Percentiles rank a stretch among this genome's conserved stretches.
These are phyloP conservation scores for Urocyon cinereoargenteus DNA, from an alignment of 2,797 vertebrate species.

Conservation along the genomic window DNA sequence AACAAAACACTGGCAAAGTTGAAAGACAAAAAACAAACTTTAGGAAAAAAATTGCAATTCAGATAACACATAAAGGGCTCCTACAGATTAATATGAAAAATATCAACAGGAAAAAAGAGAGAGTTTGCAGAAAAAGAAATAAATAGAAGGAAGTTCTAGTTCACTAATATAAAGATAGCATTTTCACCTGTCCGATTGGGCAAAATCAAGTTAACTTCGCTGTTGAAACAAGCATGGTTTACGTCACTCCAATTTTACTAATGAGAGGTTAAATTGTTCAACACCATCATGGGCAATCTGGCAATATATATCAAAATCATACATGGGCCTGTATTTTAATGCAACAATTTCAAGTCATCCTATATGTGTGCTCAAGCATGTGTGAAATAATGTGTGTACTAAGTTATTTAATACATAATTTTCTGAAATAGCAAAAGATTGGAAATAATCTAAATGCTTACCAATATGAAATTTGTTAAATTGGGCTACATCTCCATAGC, in stretches of 20 bases:
- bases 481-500: rapidly evolving
- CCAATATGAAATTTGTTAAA: not conserved
- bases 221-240: not conserved
- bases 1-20: not conserved
- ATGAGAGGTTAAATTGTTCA: not conserved
- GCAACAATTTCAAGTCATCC: not conserved
- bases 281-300: not conserved
- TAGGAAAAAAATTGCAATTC: not conserved
- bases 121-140: not conserved
- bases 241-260: not conserved
- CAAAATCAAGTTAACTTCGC: not conserved
- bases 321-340: not conserved
- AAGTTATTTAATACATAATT: not conserved
- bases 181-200: not conserved
- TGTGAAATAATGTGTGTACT: not conserved
- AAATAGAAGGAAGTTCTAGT: not conserved
- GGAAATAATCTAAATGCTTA: not conserved
- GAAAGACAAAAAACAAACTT: not conserved
- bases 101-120: not conserved
- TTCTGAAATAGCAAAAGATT: not conserved
- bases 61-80: not conserved
- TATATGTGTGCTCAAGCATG: not conserved
- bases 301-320: not conserved
- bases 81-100: not conserved
- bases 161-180: not conserved